A percentile compares a stretch with the other conserved stretches of the same genome.
Conservation (phyloP, 2,888 invertebrate genomes). For the Deladenus siricidicola region DNA sequence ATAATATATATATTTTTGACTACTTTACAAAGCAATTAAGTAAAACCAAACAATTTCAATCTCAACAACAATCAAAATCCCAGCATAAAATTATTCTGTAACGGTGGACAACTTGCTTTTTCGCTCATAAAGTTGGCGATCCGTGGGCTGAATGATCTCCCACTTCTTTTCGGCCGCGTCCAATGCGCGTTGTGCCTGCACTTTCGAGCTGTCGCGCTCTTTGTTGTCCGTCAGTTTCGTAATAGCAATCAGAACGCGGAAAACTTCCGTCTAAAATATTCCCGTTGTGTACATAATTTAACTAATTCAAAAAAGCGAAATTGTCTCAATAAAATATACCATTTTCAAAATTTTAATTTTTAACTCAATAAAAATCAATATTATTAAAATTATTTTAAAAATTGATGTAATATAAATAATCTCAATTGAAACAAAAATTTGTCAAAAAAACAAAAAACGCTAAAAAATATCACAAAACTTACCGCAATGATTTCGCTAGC, state of each 20-base stretch:
- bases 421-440: neutral
- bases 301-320: neutral
- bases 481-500: slow-evolving; percentile 48
- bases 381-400: too few relatives aligned
- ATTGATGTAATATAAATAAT: neutral
- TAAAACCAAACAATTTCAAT: too few relatives aligned
- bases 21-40: too few relatives aligned
- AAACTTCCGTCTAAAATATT: slow-evolving; percentile 41
- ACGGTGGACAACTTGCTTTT: slow-evolving; percentile 10
- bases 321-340: slow-evolving; percentile 12
- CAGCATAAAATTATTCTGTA: too few relatives aligned
- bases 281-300: neutral
- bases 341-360: too few relatives aligned
- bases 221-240: slow-evolving; percentile 43
- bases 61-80: too few relatives aligned
- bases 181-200: slow-evolving; percentile 42
- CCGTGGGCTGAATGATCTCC: slow-evolving; percentile 47
- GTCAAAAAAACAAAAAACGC: neutral
- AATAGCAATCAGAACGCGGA: slow-evolving; percentile 50
- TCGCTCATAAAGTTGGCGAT: slow-evolving; percentile 47
- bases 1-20: too few relatives aligned
- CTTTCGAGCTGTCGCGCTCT: slow-evolving; percentile 34
- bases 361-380: too few relatives aligned
- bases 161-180: slow-evolving; percentile 42
- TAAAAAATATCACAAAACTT: slow-evolving; percentile 22